Percentiles rank a stretch among this genome's conserved stretches.
These are phyloP conservation scores for Actinostola sp. DNA, from an alignment of 92 coral and sea anemone species.

Conservation along the genomic window DNA sequence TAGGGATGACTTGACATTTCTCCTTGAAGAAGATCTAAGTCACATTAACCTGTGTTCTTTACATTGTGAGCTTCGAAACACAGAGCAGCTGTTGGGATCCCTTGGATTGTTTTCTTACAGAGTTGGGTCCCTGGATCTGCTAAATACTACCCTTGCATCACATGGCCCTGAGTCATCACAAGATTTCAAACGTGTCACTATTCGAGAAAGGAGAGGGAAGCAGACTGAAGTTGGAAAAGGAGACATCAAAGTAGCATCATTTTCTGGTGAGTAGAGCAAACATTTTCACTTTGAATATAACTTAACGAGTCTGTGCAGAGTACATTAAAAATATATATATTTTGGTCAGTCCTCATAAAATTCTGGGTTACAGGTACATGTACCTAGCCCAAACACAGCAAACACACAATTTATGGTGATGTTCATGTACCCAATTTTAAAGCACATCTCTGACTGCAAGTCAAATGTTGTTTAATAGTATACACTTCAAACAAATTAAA, in stretches of 20 bases:
- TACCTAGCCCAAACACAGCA: too few species aligned
- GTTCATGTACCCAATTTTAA: too few species aligned
- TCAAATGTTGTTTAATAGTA: too few species aligned
- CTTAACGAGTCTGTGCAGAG: not conserved
- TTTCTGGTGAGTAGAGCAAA: not conserved
- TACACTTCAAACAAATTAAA: too few species aligned
- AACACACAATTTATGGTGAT: too few species aligned
- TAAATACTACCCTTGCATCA: conserved; percentile 1
- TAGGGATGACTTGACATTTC: conserved; percentile 11
- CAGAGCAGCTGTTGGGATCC: conserved; percentile 19
- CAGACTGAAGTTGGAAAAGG: not conserved
- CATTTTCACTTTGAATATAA: not conserved
- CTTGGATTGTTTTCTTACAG: conserved; percentile 6
- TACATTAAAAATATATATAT: not conserved
- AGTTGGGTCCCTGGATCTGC: conserved; percentile 14
- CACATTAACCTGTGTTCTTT: conserved; percentile 15
- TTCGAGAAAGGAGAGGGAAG: not conserved
- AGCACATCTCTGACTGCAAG: too few species aligned
- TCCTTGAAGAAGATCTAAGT: conserved; percentile 6
- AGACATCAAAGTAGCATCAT: conserved; percentile 8
- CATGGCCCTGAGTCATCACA: not conserved
- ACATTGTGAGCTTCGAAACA: conserved; percentile 26
- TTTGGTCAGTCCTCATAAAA: too few species aligned
- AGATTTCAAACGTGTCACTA: not conserved
- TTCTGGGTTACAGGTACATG: not conserved